Evolutionary conservation across 1,140 invertebrate species (phyloP), one percentile per base, ranked within the genome.

Genomic region (Macrocentrus cingulum): DNA sequence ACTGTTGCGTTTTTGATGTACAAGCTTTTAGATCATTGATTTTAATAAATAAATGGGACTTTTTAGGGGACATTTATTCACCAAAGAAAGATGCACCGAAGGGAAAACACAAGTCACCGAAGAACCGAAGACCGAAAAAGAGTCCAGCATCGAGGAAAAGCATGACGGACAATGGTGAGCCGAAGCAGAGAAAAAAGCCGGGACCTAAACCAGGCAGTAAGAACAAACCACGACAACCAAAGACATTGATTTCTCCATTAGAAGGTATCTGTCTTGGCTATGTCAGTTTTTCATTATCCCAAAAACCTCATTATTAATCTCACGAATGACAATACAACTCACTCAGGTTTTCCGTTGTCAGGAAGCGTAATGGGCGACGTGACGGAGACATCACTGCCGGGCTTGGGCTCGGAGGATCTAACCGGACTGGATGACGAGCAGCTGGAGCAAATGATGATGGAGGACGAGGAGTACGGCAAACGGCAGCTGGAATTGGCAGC

Each of bases 381-480:
- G 13, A 59, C 65, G 11, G 71, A 71, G 46, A 70, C 70, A 39
- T 76, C 75, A 0, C 49, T 77, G 1, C 66, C 74, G 0, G 73
- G 74, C 5, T 58, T 81, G 41, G 80, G 80, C 1, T 67, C 80
- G 0, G 75, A 75, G 2, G 82, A 82, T 34, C 68, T 81, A 1
- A 79, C 67, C 7, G 83, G 84, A 2, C 73, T 85, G 54, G 83
- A 84, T 55, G 81, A 84, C n/a, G 82, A 85, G 39, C 82, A 84
- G 29, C 73, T 85, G 13, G 83, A 83, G 1, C 79, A 81, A 51
- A 80, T 82, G 72, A 85, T 85, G 83, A 85, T 86, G 68, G 81
- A 84, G 56, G 84, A 85, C 61, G 84, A 87, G 66, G 83, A 86
- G 57, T 84, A 82, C 19, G 83, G 82, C 1, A 80, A 82, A 36